Conservation (phyloP, 1,140 invertebrate genomes). For the Capitella teleta region DNA sequence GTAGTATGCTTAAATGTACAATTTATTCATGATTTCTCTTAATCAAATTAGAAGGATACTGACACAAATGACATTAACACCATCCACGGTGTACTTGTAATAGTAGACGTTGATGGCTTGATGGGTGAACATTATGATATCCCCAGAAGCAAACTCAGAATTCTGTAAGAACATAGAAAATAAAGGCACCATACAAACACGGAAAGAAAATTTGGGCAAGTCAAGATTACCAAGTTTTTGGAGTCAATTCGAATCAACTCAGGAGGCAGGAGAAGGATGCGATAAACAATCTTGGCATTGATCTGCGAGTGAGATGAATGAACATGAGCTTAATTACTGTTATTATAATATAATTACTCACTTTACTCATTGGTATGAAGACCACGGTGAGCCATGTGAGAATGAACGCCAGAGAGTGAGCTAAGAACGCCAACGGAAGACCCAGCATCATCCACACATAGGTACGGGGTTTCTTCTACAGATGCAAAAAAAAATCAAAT, state of each 20-base stretch:
- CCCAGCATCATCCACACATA: constrained; percentile 30
- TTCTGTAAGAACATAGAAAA: constrained; percentile 13
- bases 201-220: not conserved
- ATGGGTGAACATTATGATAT: constrained; percentile 36
- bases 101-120: constrained; percentile 32
- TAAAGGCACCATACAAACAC: not conserved
- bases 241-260: not conserved
- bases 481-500: not conserved
- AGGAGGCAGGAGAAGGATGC: not conserved
- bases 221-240: not conserved
- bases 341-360: constrained; percentile 12
- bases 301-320: not conserved
- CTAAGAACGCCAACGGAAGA: constrained; percentile 20
- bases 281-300: not conserved
- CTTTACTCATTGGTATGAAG: constrained; percentile 30
- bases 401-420: constrained; percentile 19
- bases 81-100: constrained; percentile 36
- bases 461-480: constrained; percentile 11
- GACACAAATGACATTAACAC: constrained; percentile 31
- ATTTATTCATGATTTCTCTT: too few relatives aligned
- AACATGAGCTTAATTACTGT: not conserved
- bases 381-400: constrained; percentile 29
- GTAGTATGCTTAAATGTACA: too few relatives aligned
- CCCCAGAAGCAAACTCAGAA: constrained; percentile 15
- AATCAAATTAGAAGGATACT: constrained; percentile 30